Percentiles rank a stretch among this genome's conserved stretches.
Conservation (phyloP, 2,113 vertebrate genomes). For the Leptobrachium ailaonicum region DNA sequence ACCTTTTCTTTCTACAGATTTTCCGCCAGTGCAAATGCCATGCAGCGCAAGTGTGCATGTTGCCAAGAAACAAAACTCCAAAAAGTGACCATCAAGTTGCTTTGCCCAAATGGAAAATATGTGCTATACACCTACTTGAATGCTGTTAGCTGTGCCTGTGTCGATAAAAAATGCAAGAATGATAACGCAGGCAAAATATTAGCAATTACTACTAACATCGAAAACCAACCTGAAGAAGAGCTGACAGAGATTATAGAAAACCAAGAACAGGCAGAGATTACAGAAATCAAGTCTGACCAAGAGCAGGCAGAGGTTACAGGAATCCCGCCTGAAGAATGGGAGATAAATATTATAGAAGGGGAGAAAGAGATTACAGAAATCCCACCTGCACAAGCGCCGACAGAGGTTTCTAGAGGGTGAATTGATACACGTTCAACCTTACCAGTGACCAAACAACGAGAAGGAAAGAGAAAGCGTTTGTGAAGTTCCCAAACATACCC, state of each 20-base stretch:
- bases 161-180: not conserved
- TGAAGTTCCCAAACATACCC: too few relatives aligned
- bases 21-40: constrained; percentile 67
- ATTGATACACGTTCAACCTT: too few relatives aligned
- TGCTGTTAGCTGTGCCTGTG: constrained; percentile 72
- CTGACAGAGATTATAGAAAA: too few relatives aligned
- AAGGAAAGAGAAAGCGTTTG: too few relatives aligned
- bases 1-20: constrained; percentile 68
- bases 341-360: not conserved
- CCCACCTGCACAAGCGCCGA: too few relatives aligned
- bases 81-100: constrained; percentile 64
- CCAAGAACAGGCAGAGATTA: not conserved
- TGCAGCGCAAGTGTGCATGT: constrained; percentile 74
- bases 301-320: not conserved
- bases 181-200: not conserved
- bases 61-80: constrained; percentile 73
- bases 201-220: not conserved
- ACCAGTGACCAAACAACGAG: too few relatives aligned
- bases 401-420: too few relatives aligned
- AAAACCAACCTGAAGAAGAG: not conserved
- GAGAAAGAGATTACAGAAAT: not conserved
- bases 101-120: constrained; percentile 66
- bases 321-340: not conserved
- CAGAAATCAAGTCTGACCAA: not conserved
- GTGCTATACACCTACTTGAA: constrained; percentile 64